Conservation (phyloP, 2,797 vertebrate species). For the Rhinoraja longicauda region DNA sequence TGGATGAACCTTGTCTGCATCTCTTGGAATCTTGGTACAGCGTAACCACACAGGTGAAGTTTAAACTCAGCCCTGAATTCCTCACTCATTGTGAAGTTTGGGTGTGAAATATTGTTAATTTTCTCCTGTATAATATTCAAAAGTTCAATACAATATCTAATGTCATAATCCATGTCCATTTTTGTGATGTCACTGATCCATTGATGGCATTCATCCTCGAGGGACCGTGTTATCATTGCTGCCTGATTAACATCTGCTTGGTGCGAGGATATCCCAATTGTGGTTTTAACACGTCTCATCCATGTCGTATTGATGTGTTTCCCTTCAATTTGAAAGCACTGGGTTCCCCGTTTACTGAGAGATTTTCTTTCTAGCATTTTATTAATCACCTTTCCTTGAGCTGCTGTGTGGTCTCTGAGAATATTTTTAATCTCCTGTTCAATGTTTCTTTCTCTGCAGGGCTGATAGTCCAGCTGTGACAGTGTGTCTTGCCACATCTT, state of each 20-base stretch:
- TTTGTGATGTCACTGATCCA: neutral
- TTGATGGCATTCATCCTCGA: neutral
- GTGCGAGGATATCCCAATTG: rapidly evolving
- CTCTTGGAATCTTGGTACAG: neutral
- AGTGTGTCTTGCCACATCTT: neutral
- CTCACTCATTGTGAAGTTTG: slow-evolving; percentile 1
- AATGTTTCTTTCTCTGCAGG: neutral
- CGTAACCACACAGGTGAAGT: slow-evolving; percentile 10
- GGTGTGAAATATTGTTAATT: neutral
- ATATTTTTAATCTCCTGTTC: neutral
- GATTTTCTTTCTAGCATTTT: neutral
- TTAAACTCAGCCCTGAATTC: slow-evolving; percentile 24
- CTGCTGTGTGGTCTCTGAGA: neutral
- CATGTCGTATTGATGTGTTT: neutral
- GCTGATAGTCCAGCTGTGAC: neutral
- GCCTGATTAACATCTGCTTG: neutral
- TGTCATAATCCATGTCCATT: neutral
- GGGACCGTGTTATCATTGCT: neutral
- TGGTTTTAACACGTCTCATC: neutral
- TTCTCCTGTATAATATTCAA: neutral
- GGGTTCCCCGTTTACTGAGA: neutral
- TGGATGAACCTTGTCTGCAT: neutral
- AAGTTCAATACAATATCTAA: neutral
- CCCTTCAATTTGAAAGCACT: neutral
- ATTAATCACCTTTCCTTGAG: slow-evolving; percentile 25